phyloP scores from a whole-genome alignment of 2,797 vertebrate genomes.

The Cetoscarus ocellatus region DNA sequence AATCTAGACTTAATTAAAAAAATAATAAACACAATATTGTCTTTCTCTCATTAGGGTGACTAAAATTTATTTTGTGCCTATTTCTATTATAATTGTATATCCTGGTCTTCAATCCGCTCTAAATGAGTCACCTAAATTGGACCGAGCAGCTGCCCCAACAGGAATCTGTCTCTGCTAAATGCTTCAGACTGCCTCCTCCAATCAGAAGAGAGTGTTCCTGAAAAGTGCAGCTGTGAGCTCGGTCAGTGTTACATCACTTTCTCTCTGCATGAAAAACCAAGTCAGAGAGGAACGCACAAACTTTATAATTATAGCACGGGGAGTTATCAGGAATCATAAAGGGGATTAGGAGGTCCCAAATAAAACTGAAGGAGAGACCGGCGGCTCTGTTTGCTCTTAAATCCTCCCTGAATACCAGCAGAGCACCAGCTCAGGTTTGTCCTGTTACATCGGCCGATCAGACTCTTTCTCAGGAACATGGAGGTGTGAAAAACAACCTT shows the following conservation, averaged over 20 bases:
- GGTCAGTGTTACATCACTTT: conserved; percentile 32
- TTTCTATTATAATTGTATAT: not conserved
- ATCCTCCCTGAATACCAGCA: not conserved
- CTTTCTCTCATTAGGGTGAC: not conserved
- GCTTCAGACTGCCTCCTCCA: conserved; percentile 31
- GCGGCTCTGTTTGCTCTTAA: conserved; percentile 8
- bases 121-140: conserved; percentile 29
- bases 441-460: conserved; percentile 1
- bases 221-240: conserved; percentile 58
- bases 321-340: conserved; percentile 34
- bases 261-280: conserved; percentile 10
- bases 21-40: too few species aligned
- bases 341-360: conserved; percentile 25
- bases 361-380: conserved; percentile 21
- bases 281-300: conserved; percentile 34
- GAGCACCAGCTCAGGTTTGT: not conserved
- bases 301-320: conserved; percentile 53
- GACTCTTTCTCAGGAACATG: conserved; percentile 15
- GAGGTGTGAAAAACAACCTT: conserved; percentile 8
- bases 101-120: conserved; percentile 1
- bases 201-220: conserved; percentile 44
- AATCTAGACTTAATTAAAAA: too few species aligned
- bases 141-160: conserved; percentile 27
- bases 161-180: conserved; percentile 12
- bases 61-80: not conserved